These are phyloP conservation scores for Notoglanidium macrostoma DNA, from an alignment of 2,797 vertebrate genomes.

Conservation along the genomic window DNA sequence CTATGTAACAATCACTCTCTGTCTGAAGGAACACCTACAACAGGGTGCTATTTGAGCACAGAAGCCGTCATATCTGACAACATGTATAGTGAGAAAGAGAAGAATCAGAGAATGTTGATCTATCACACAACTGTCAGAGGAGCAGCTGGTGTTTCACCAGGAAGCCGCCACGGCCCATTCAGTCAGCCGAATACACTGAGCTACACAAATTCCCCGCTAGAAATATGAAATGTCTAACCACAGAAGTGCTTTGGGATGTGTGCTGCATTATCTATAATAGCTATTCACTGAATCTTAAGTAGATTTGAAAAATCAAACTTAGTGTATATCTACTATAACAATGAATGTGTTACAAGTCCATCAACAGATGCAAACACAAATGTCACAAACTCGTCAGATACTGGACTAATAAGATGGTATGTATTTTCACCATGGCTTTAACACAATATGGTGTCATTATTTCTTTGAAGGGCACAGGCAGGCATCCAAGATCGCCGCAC, in stretches of 20 bases:
- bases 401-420: conserved; percentile 5
- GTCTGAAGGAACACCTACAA: not conserved
- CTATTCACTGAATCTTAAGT: conserved; percentile 16
- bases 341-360: conserved; percentile 3
- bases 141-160: conserved; percentile 54
- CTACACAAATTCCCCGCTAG: conserved; percentile 14
- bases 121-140: conserved; percentile 49
- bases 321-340: conserved; percentile 24
- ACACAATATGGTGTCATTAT: conserved; percentile 76
- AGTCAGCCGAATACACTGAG: conserved; percentile 33
- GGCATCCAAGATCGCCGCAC: conserved; percentile 70
- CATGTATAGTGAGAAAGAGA: conserved; percentile 29
- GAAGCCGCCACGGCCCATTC: conserved; percentile 34
- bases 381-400: not conserved
- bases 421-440: conserved; percentile 42
- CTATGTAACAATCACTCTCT: not conserved
- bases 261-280: conserved; percentile 17
- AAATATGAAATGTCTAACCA: conserved; percentile 10
- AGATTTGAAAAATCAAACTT: conserved; percentile 25
- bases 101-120: conserved; percentile 39
- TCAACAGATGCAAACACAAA: not conserved
- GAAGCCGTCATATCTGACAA: conserved; percentile 4
- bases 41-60: not conserved
- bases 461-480: conserved; percentile 82
- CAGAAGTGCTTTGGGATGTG: not conserved